These are phyloP conservation scores for Pelochelys cantorii DNA, from an alignment of 2,797 vertebrate species.

Conservation along the genomic window DNA sequence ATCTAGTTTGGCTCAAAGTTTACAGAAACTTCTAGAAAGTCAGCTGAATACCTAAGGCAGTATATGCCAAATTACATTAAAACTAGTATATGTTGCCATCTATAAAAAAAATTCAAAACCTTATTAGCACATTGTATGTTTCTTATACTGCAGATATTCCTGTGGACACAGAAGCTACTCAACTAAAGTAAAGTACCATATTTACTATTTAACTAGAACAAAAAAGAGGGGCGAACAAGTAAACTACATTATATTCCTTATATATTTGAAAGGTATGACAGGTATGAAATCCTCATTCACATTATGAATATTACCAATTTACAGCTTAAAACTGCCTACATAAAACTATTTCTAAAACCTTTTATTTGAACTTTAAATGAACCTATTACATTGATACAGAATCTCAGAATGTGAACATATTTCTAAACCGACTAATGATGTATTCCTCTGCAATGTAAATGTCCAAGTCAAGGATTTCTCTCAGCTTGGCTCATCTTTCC, in stretches of 20 bases:
- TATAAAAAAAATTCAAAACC: conserved; percentile 26
- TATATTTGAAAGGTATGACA: conserved; percentile 4
- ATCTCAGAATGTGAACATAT: neutral
- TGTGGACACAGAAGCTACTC: neutral
- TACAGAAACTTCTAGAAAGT: conserved; percentile 19
- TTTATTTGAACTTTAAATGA: conserved; percentile 1
- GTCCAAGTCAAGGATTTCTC: neutral
- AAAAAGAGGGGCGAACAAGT: neutral
- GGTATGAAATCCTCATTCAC: conserved; percentile 39
- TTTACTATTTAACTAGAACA: neutral
- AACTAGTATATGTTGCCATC: conserved; percentile 37
- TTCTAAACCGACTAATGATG: neutral
- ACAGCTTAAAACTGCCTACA: neutral
- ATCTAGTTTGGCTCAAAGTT: conserved; percentile 55
- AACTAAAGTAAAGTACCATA: neutral
- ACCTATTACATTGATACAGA: neutral
- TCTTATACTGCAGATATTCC: neutral
- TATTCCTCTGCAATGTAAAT: neutral
- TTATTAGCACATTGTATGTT: neutral
- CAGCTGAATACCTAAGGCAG: neutral
- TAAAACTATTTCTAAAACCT: neutral
- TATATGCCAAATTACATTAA: conserved; percentile 23
- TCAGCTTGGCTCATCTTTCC: neutral
- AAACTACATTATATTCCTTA: neutral
- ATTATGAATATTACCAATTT: conserved; percentile 2